These are phyloP conservation scores for Anadara kagoshimensis DNA, from an alignment of 1,140 invertebrate species.

Conservation along the genomic window DNA sequence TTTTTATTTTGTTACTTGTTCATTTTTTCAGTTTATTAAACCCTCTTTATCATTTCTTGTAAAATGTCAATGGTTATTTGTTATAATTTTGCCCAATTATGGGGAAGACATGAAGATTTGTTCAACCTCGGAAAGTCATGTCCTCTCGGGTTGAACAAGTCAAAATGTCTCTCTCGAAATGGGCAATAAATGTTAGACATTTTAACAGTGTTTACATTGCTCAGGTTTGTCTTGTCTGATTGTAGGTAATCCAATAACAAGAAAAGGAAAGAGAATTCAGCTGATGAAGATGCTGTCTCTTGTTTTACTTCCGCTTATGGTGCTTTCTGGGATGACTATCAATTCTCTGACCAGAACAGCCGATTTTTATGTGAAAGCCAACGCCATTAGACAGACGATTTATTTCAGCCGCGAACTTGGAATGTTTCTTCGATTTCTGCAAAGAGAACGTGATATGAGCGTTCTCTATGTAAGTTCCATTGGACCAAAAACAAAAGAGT, in stretches of 20 bases:
- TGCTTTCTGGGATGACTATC: constrained; percentile 43
- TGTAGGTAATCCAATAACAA: constrained; percentile 47
- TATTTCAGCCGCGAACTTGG: constrained; percentile 46
- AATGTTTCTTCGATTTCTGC: constrained; percentile 43
- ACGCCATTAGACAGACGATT: constrained; percentile 30
- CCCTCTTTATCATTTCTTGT: too few species aligned
- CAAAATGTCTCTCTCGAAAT: too few species aligned
- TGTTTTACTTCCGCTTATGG: constrained; percentile 40
- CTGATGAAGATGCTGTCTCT: constrained; percentile 42
- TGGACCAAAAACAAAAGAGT: constrained; percentile 38
- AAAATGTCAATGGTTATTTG: too few species aligned
- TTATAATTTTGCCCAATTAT: too few species aligned
- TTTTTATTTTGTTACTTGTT: too few species aligned
- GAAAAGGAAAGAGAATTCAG: constrained; percentile 41
- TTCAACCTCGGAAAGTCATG: too few species aligned
- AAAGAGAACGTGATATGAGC: constrained; percentile 52
- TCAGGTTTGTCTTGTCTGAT: too few species aligned
- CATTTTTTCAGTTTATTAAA: too few species aligned
- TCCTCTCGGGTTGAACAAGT: too few species aligned
- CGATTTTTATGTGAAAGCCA: constrained; percentile 36
- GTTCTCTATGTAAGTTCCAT: constrained; percentile 47
- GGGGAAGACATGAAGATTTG: too few species aligned
- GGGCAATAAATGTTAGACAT: too few species aligned
- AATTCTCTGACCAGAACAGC: constrained; percentile 40
- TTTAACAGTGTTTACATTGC: too few species aligned